Evolutionary conservation across 2,113 vertebrate species (phyloP).

Genomic region (Addax nasomaculatus): DNA sequence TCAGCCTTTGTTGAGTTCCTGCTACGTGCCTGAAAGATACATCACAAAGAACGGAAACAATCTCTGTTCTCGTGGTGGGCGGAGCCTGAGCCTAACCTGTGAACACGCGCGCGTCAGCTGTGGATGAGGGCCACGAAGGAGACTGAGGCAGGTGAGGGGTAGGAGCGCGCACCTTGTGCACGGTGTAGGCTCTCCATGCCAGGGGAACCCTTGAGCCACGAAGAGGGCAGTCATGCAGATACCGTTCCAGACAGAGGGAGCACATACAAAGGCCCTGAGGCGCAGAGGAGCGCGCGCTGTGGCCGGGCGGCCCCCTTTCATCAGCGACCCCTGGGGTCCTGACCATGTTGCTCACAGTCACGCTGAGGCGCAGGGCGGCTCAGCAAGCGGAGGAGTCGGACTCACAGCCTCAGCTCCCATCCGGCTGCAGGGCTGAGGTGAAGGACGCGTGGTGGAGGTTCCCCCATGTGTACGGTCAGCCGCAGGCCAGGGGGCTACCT

Average conservation of each 20-base stretch:
- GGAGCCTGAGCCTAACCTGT: background rate
- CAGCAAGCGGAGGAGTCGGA: fast-evolving
- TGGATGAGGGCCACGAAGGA: background rate
- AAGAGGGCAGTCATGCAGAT: background rate
- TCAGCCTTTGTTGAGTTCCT: background rate
- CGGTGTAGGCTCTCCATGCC: background rate
- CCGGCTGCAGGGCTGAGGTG: background rate
- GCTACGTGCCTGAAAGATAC: background rate
- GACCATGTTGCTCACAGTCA: background rate
- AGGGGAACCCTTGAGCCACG: background rate
- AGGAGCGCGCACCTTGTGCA: background rate
- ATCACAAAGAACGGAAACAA: fast-evolving
- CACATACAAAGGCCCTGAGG: background rate
- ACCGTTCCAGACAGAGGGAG: background rate
- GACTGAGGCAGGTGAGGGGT: background rate
- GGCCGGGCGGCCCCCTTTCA: background rate
- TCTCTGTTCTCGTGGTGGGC: background rate
- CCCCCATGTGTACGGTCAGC: background rate
- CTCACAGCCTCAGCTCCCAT: background rate
- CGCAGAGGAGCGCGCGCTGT: fast-evolving
- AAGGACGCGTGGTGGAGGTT: background rate
- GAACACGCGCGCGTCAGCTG: fast-evolving
- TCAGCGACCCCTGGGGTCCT: background rate
- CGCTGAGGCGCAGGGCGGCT: background rate
- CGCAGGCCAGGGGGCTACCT: background rate